These are phyloP conservation scores for Drosophila kurseongensis DNA, from an alignment of 1,140 invertebrate species.

Conservation along the genomic window DNA sequence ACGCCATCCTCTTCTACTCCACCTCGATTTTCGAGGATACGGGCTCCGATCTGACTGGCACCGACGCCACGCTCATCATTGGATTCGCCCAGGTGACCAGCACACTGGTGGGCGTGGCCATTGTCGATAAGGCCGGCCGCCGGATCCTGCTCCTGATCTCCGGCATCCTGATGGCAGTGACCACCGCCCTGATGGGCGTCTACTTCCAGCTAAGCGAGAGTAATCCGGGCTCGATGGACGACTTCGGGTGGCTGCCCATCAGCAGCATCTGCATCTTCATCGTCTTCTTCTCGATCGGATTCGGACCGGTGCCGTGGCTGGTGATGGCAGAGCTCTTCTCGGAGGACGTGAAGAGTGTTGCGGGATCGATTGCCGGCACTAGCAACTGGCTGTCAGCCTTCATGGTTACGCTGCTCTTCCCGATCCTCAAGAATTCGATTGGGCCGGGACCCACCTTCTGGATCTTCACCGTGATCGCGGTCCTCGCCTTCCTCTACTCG, in stretches of 20 bases:
- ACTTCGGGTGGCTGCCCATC: slow-evolving; percentile 90
- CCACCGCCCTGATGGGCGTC: slow-evolving; percentile 87
- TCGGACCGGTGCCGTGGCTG: slow-evolving; percentile 93
- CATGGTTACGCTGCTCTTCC: slow-evolving; percentile 90
- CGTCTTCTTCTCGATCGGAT: slow-evolving; percentile 91
- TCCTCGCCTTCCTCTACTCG: slow-evolving; percentile 88
- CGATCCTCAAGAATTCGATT: slow-evolving; percentile 68
- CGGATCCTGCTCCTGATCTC: slow-evolving; percentile 90
- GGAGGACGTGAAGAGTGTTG: slow-evolving; percentile 90
- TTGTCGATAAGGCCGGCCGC: slow-evolving; percentile 89
- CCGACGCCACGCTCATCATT: slow-evolving; percentile 89
- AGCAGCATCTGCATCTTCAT: slow-evolving; percentile 91
- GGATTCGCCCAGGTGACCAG: slow-evolving; percentile 90
- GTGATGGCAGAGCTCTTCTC: slow-evolving; percentile 91
- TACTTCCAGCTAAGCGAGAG: slow-evolving; percentile 87
- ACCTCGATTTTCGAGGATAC: slow-evolving; percentile 66
- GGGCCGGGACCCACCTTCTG: slow-evolving; percentile 89
- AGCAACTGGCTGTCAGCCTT: slow-evolving; percentile 94
- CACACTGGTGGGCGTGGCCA: slow-evolving; percentile 87
- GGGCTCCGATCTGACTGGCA: slow-evolving; percentile 85
- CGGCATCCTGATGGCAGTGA: slow-evolving; percentile 87
- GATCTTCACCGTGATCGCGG: slow-evolving; percentile 90
- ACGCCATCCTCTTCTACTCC: slow-evolving; percentile 76
- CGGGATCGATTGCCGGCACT: slow-evolving; percentile 89
- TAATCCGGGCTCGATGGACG: slow-evolving; percentile 37